Evolutionary conservation across 2,797 vertebrate genomes (phyloP).

Genomic region (Clarias platycephalus): DNA sequence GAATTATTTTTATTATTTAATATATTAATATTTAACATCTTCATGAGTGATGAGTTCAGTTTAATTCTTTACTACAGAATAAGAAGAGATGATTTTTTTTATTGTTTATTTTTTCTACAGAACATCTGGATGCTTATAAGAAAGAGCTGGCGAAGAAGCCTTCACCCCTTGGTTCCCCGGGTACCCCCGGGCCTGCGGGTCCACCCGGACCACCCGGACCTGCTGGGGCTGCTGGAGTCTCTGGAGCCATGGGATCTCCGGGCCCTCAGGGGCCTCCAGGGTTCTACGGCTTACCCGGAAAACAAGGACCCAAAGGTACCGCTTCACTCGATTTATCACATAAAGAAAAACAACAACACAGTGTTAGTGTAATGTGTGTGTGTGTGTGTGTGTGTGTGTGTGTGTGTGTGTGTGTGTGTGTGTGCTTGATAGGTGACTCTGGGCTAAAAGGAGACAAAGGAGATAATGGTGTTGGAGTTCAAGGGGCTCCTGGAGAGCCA

Average conservation of each 20-base stretch:
- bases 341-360: neutral
- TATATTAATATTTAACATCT: neutral
- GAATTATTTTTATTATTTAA: neutral
- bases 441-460: slow-evolving; percentile 74
- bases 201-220: slow-evolving; percentile 65
- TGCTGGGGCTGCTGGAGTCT: slow-evolving; percentile 65
- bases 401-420: slow-evolving; percentile 20
- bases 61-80: neutral
- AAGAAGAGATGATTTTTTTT: neutral
- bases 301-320: slow-evolving; percentile 74
- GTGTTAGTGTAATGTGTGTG: neutral
- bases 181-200: slow-evolving; percentile 58
- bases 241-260: slow-evolving; percentile 64
- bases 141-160: slow-evolving; percentile 76
- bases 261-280: slow-evolving; percentile 76
- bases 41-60: neutral
- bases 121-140: slow-evolving; percentile 75
- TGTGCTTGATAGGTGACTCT: slow-evolving; percentile 65
- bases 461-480: slow-evolving; percentile 72
- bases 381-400: slow-evolving; percentile 19
- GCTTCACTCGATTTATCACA: neutral
- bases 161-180: slow-evolving; percentile 69
- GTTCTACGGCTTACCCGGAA: slow-evolving; percentile 75
- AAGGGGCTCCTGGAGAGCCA: slow-evolving; percentile 70
- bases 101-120: slow-evolving; percentile 53